These are phyloP conservation scores for Diarsia mendica DNA, from an alignment of 2,888 invertebrate genomes.

Conservation along the genomic window DNA sequence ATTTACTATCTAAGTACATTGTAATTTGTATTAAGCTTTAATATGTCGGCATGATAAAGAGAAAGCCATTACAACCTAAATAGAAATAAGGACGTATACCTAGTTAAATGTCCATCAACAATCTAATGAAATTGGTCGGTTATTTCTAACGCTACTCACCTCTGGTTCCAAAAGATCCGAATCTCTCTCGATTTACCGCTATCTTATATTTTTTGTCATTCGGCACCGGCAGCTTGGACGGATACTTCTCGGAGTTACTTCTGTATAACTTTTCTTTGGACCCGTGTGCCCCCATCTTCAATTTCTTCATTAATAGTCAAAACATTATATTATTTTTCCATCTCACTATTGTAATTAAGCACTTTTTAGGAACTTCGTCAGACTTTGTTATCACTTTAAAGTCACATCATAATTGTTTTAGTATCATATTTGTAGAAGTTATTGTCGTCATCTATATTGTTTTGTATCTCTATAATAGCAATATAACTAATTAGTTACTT, in stretches of 20 bases:
- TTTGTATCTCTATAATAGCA: constrained; percentile 62
- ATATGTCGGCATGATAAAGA: constrained; percentile 13
- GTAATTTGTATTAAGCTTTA: not conserved
- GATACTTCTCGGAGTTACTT: constrained; percentile 91
- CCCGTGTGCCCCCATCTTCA: constrained; percentile 94
- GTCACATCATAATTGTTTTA: constrained; percentile 77
- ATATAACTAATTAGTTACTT: constrained; percentile 36
- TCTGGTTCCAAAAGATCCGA: constrained; percentile 93
- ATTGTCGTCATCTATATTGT: constrained; percentile 68
- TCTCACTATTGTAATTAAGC: constrained; percentile 66
- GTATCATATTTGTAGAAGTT: constrained; percentile 58
- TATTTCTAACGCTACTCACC: constrained; percentile 81
- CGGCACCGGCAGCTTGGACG: constrained; percentile 89
- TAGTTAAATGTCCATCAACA: constrained; percentile 35
- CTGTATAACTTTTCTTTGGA: constrained; percentile 94
- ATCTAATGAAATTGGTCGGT: constrained; percentile 41
- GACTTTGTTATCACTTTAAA: constrained; percentile 70
- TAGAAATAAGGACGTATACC: constrained; percentile 35
- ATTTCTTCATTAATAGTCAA: constrained; percentile 81
- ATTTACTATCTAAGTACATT: not conserved
- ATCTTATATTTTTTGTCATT: constrained; percentile 90
- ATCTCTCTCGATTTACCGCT: constrained; percentile 92
- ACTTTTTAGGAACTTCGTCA: constrained; percentile 75
- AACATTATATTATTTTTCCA: constrained; percentile 73
- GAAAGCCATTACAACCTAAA: constrained; percentile 28